Evolutionary conservation across 1,140 invertebrate genomes (phyloP).

Genomic region (Spodoptera frugiperda): DNA sequence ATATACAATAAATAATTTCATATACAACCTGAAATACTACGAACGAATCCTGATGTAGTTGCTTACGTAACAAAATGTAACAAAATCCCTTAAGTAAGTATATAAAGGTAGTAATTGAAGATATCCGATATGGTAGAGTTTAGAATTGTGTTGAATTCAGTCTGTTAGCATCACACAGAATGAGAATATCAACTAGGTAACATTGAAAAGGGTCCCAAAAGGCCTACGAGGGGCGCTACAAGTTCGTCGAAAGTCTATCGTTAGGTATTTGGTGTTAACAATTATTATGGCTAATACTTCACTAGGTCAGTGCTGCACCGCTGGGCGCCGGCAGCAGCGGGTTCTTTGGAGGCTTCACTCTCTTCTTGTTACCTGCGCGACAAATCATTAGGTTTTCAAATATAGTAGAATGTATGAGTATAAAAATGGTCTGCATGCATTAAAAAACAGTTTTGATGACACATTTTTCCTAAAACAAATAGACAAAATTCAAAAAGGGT

Average conservation of each 20-base stretch:
- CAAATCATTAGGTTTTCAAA: background rate
- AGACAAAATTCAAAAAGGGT: too few species aligned
- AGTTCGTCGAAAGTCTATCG: conserved; percentile 34
- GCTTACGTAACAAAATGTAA: background rate
- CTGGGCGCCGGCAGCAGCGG: conserved; percentile 8
- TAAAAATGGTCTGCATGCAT: too few species aligned
- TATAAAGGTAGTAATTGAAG: conserved; percentile 39
- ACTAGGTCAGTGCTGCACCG: conserved; percentile 40
- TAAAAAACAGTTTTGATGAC: too few species aligned
- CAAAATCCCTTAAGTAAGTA: conserved; percentile 8
- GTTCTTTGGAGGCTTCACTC: conserved; percentile 1
- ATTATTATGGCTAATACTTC: conserved; percentile 48
- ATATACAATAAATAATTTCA: too few species aligned
- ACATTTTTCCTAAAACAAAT: too few species aligned
- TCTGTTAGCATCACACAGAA: conserved; percentile 50
- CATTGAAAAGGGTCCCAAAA: conserved; percentile 44
- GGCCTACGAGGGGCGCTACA: conserved; percentile 31
- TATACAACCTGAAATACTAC: background rate
- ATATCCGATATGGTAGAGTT: conserved; percentile 58
- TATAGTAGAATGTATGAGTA: too few species aligned
- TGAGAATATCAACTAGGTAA: conserved; percentile 30
- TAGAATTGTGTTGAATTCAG: conserved; percentile 60
- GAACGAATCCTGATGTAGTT: background rate
- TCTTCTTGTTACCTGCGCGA: background rate
- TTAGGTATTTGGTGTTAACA: conserved; percentile 46